These are phyloP conservation scores for Sarotherodon lohbergeri DNA, from an alignment of 2,113 vertebrate species.

Conservation along the genomic window DNA sequence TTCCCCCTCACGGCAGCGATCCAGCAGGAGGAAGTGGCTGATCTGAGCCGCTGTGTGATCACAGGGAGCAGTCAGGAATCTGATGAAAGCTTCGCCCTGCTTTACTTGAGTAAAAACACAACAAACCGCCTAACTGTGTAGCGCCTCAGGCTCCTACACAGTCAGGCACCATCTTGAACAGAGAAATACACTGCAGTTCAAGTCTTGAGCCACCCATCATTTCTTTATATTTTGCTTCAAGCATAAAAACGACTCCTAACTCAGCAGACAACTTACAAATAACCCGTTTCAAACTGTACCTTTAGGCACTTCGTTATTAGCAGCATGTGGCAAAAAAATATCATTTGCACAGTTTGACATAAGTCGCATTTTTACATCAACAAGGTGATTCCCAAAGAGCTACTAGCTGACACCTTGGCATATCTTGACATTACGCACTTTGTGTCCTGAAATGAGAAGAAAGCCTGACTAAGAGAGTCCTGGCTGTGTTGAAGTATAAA, in stretches of 20 bases:
- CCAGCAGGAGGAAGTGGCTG: slow-evolving; percentile 39
- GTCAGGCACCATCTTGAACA: slow-evolving; percentile 44
- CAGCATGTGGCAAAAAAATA: background rate
- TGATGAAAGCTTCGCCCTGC: background rate
- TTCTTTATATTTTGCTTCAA: background rate
- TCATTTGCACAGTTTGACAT: background rate
- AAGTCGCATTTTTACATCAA: background rate
- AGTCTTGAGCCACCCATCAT: background rate
- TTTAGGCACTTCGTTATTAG: background rate
- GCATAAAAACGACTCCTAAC: background rate
- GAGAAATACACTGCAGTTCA: slow-evolving; percentile 1
- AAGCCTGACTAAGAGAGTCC: background rate
- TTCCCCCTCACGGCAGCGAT: slow-evolving; percentile 5
- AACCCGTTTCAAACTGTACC: background rate
- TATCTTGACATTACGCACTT: background rate
- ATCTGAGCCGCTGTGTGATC: slow-evolving; percentile 17
- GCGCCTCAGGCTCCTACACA: slow-evolving; percentile 8
- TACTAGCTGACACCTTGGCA: background rate
- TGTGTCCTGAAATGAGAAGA: background rate
- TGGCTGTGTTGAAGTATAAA: background rate
- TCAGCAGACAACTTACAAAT: background rate
- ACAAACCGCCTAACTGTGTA: background rate
- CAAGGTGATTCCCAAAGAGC: background rate
- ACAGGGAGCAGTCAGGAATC: background rate
- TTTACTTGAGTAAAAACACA: background rate